Conservation (phyloP, 2,113 vertebrate genomes). For the Tachysurus vachellii region DNA sequence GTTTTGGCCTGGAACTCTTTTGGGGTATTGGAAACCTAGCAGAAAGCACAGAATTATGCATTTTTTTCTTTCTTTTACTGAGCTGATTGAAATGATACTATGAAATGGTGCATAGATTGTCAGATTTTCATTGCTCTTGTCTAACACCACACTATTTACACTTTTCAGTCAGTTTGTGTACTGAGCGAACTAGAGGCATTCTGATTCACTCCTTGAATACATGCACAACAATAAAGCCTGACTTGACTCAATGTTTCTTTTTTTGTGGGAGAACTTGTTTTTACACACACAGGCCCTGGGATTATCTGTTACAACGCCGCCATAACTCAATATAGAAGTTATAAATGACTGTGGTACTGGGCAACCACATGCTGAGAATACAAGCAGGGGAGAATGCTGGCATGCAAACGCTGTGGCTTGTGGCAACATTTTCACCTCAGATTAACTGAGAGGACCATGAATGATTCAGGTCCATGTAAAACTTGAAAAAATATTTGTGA, state of each 20-base stretch:
- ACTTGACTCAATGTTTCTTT: slow-evolving; percentile 15
- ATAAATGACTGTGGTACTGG: slow-evolving; percentile 58
- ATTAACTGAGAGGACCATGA: slow-evolving; percentile 38
- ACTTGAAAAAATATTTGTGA: background rate
- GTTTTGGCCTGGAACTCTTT: slow-evolving; percentile 26
- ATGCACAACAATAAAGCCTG: background rate
- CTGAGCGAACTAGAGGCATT: background rate
- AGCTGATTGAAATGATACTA: slow-evolving; percentile 10
- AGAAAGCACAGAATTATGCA: background rate
- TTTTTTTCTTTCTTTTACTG: background rate
- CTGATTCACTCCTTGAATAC: background rate
- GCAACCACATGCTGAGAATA: slow-evolving; percentile 53
- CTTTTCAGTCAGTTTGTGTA: slow-evolving; percentile 1
- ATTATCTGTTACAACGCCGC: slow-evolving; percentile 29
- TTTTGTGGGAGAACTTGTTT: slow-evolving; percentile 17
- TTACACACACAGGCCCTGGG: slow-evolving; percentile 25
- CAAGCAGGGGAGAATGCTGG: slow-evolving; percentile 35
- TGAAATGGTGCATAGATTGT: background rate
- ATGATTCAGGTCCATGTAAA: slow-evolving; percentile 20
- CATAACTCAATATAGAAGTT: slow-evolving; percentile 43
- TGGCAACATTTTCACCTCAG: slow-evolving; percentile 39
- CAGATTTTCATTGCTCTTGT: background rate
- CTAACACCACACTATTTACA: background rate
- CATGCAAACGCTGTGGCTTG: slow-evolving; percentile 55
- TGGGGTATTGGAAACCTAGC: background rate